These are phyloP conservation scores for Cirrhinus molitorella DNA, from an alignment of 2,797 vertebrate genomes.

Conservation along the genomic window DNA sequence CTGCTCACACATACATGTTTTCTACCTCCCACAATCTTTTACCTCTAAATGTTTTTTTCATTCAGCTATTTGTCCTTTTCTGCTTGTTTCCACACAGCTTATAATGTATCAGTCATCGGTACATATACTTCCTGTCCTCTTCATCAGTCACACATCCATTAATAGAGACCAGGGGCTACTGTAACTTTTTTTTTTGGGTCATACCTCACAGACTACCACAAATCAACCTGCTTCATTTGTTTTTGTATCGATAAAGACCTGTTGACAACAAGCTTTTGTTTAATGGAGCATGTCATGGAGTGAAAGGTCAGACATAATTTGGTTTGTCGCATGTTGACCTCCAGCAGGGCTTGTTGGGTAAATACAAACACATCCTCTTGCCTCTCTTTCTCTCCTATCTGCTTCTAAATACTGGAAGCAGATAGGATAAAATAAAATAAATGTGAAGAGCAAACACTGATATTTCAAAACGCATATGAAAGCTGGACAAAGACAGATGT, in stretches of 20 bases:
- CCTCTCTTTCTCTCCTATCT: not conserved
- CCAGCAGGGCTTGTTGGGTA: not conserved
- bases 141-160: conserved; percentile 15
- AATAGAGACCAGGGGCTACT: not conserved
- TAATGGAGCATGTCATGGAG: not conserved
- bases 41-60: conserved; percentile 6
- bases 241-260: not conserved
- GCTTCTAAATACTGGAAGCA: not conserved
- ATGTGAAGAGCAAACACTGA: not conserved
- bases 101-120: conserved; percentile 2
- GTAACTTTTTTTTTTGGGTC: not conserved
- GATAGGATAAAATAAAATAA: too few relatives aligned
- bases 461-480: not conserved
- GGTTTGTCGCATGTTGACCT: not conserved
- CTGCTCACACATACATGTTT: not conserved
- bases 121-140: not conserved
- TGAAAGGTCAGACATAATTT: not conserved
- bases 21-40: not conserved
- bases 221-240: not conserved
- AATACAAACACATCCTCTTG: not conserved
- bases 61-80: conserved; percentile 5
- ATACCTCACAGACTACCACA: not conserved
- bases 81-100: not conserved
- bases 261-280: not conserved
- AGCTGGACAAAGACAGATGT: not conserved